Conservation (phyloP, 2,888 invertebrate species). For the Aphidius colemani region DNA sequence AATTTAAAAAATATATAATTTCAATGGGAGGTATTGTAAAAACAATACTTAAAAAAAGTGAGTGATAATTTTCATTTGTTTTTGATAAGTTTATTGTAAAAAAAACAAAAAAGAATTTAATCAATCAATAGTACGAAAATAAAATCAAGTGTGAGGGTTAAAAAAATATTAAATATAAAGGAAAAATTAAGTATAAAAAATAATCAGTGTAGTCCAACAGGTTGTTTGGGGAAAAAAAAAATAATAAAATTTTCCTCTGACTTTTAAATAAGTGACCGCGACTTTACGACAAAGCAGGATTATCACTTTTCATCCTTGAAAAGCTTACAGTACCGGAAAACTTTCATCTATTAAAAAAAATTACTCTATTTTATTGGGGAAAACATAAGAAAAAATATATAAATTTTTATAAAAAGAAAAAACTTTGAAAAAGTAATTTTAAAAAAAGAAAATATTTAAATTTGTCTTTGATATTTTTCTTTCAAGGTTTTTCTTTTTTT, state of each 20-base stretch:
- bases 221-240: conserved; percentile 21
- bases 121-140: conserved; percentile 9
- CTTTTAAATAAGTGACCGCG: conserved; percentile 26
- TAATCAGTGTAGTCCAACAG: conserved; percentile 25
- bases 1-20: conserved; percentile 28
- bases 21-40: too few relatives aligned
- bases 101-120: conserved; percentile 9
- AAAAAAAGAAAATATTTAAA: too few relatives aligned
- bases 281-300: conserved; percentile 28
- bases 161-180: neutral
- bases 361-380: too few relatives aligned
- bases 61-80: conserved; percentile 39
- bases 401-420: too few relatives aligned
- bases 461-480: too few relatives aligned
- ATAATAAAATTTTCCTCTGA: conserved; percentile 7
- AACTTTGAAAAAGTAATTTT: too few relatives aligned
- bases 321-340: too few relatives aligned
- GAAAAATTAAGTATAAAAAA: conserved; percentile 3
- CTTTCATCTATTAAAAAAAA: too few relatives aligned
- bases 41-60: conserved; percentile 56
- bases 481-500: too few relatives aligned
- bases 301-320: conserved; percentile 17
- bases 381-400: too few relatives aligned
- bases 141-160: conserved; percentile 2
- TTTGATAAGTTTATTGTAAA: neutral